Evolutionary conservation across 2,888 invertebrate species (phyloP), one percentile per base, ranked within the genome.

Genomic region (Stenolophus ochropezus): DNA sequence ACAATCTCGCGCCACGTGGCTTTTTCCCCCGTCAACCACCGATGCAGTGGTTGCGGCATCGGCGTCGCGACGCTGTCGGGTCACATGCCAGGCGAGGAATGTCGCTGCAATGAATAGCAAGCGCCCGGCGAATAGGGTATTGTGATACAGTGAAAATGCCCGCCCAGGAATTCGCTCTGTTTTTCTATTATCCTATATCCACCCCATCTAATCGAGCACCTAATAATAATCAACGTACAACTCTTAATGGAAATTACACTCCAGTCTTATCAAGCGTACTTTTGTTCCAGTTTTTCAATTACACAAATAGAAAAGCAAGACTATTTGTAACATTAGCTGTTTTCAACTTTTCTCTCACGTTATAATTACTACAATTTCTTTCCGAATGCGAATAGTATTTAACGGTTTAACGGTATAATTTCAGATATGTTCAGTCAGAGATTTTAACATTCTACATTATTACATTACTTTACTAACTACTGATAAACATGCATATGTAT

Each of bases 61-160:
- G 21, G 5, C 21, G 5, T 14, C n/a, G n/a, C 23, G 23, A 61
- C n/a, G 61, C 14, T 21, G 51, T 53, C 78, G 25, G 78, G 78
- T 78, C 78, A 58, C 65, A 78, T 78, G 65, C 78, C 78, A 33
- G 65, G 25, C 49, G 21, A 33, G 78, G 78, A 78, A 78, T 78
- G 78, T 47, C 20, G 78, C 47, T 65, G 78, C 78, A 78, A 78
- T 78, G 78, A 78, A 78, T 78, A 78, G 78, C 78, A 47, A 14
- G 61, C 47, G 6, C 23, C 58, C 33, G 42, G 25, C 5, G 49
- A 33, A 42, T 21, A 23, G 78, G 77, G 61, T 77, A 77, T 65
- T 77, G 77, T 77, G 77, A 78, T 61, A 78, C 78, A 65, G 33
- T 65, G 77, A 77, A 58, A 77, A 77, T 58, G 47, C 77, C 61